Evolutionary conservation across 1,140 invertebrate genomes (phyloP).

Genomic region (Plutomurus gul): DNA sequence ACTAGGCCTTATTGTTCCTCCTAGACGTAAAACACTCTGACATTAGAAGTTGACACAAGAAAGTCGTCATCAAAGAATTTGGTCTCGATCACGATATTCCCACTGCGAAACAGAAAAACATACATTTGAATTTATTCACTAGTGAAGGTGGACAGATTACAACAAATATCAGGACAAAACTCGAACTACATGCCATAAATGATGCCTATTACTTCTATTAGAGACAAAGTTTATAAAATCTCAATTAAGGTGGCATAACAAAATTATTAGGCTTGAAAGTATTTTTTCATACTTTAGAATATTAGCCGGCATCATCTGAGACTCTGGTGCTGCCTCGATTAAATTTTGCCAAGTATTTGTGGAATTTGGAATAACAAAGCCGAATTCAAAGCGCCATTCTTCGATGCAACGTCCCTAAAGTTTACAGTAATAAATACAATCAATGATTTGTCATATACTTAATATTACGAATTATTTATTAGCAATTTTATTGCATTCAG

Average conservation of each 20-base stretch:
- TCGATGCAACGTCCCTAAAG: slow-evolving; percentile 78
- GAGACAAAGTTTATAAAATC: neutral
- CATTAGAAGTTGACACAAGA: slow-evolving; percentile 91
- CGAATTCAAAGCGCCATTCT: slow-evolving; percentile 99
- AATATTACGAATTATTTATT: slow-evolving; percentile 34
- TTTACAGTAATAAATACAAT: too few species aligned
- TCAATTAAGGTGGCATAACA: slow-evolving; percentile 41
- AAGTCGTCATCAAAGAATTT: slow-evolving; percentile 97
- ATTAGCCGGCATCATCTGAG: slow-evolving; percentile 99
- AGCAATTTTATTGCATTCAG: neutral
- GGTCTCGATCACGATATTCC: slow-evolving; percentile 98
- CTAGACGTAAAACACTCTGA: slow-evolving; percentile 95
- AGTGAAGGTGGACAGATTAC: too few species aligned
- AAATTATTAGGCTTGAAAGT: slow-evolving; percentile 54
- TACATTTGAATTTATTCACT: neutral
- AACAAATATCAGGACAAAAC: too few species aligned
- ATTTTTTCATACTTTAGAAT: slow-evolving; percentile 95
- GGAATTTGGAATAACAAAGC: slow-evolving; percentile 97
- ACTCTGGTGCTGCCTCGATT: slow-evolving; percentile 97
- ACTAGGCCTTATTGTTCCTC: slow-evolving; percentile 54
- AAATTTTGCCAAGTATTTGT: slow-evolving; percentile 99
- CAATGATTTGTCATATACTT: too few species aligned
- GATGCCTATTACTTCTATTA: too few species aligned
- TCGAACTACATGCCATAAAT: too few species aligned
- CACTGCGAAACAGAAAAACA: slow-evolving; percentile 69